phyloP scores from a whole-genome alignment of 2,113 vertebrate species.

The Paracanthobrama guichenoti region DNA sequence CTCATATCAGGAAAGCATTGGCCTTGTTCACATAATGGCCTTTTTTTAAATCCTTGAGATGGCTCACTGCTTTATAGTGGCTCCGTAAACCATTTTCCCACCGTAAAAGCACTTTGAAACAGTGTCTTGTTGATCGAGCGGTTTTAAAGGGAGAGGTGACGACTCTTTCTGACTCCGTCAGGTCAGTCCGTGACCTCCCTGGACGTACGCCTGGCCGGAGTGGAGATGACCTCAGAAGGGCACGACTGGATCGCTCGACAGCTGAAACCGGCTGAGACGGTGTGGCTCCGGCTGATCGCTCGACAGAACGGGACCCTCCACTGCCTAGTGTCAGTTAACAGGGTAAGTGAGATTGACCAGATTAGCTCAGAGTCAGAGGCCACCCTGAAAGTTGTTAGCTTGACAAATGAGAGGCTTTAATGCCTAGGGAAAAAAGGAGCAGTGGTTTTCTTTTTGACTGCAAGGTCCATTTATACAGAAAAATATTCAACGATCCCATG shows the following conservation, averaged over 20 bases:
- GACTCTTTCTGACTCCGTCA: conserved; percentile 55
- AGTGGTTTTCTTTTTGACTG: neutral
- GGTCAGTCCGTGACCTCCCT: conserved; percentile 73
- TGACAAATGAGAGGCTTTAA: neutral
- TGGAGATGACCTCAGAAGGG: conserved; percentile 81
- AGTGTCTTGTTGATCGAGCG: neutral
- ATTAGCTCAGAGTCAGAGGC: conserved; percentile 7
- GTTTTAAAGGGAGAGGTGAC: neutral
- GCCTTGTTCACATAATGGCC: neutral
- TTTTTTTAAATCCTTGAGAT: neutral
- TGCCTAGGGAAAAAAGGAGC: neutral
- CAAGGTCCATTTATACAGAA: neutral
- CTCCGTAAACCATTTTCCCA: conserved; percentile 21
- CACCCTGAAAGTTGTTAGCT: neutral
- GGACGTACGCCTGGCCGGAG: conserved; percentile 84
- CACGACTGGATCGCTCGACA: conserved; percentile 79
- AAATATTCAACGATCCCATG: neutral
- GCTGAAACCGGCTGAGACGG: conserved; percentile 72
- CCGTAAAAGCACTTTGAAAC: conserved; percentile 39
- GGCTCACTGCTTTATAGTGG: neutral
- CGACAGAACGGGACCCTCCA: conserved; percentile 78
- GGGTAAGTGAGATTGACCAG: conserved; percentile 71
- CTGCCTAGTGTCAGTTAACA: conserved; percentile 83
- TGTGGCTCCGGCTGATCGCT: conserved; percentile 90
- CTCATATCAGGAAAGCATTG: neutral